Percentiles rank a stretch among this genome's conserved stretches.
Conservation (phyloP, 2,113 vertebrate species). For the Halichoeres trimaculatus region DNA sequence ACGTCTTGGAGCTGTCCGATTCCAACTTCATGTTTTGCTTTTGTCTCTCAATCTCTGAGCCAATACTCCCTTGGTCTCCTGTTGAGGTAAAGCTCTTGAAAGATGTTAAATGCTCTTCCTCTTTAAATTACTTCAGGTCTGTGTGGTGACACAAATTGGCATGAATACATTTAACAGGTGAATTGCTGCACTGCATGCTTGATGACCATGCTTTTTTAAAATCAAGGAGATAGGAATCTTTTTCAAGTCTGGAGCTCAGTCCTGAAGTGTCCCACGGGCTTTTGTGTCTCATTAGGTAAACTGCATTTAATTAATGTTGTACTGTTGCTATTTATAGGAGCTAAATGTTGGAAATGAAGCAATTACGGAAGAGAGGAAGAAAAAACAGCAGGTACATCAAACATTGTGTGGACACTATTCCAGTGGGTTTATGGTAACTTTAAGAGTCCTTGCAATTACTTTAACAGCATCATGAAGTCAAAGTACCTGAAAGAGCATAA, state of each 20-base stretch:
- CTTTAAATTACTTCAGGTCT: background rate
- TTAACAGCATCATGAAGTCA: background rate
- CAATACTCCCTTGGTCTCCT: background rate
- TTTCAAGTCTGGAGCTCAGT: background rate
- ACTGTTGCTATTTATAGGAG: background rate
- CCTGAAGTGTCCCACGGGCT: background rate
- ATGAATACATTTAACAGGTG: background rate
- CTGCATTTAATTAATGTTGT: background rate
- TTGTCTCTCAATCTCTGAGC: conserved; percentile 24
- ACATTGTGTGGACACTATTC: background rate
- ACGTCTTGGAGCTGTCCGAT: conserved; percentile 23
- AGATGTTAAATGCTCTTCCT: background rate
- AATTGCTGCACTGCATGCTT: background rate
- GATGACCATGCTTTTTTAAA: too few species aligned
- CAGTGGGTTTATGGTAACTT: background rate
- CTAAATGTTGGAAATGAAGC: background rate
- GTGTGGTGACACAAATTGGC: background rate
- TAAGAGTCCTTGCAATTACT: background rate
- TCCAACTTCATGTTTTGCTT: conserved; percentile 17
- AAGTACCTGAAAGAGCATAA: background rate
- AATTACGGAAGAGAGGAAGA: background rate
- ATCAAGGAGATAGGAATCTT: background rate
- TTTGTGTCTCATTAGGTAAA: background rate
- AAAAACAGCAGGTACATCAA: background rate
- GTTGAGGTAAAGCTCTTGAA: background rate